Conservation (phyloP, 2,797 vertebrate genomes). For the Melanogrammus aeglefinus region DNA sequence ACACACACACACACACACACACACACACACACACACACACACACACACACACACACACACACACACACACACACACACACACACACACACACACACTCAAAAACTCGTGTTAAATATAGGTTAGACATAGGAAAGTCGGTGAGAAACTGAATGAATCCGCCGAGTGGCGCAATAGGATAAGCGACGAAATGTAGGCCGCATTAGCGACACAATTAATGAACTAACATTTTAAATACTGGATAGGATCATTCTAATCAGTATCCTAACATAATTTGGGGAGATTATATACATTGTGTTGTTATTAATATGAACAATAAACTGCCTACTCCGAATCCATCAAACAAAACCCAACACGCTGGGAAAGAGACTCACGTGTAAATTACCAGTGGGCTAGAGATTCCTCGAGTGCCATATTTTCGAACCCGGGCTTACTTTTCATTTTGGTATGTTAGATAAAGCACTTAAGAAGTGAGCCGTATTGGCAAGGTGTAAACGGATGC, state of each 20-base stretch:
- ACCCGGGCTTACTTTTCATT: not conserved
- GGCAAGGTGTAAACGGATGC: not conserved
- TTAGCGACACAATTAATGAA: not conserved
- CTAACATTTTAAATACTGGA: not conserved
- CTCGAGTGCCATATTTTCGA: not conserved
- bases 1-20: too few species aligned
- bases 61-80: conserved; percentile 1
- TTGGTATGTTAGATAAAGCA: not conserved
- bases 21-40: not conserved
- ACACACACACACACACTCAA: not conserved
- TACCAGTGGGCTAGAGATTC: not conserved
- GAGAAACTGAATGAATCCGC: conserved; percentile 50
- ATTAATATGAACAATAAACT: not conserved
- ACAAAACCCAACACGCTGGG: not conserved
- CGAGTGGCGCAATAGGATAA: conserved; percentile 78
- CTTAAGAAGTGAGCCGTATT: not conserved
- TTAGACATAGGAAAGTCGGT: not conserved
- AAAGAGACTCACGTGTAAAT: not conserved
- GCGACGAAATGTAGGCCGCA: conserved; percentile 34
- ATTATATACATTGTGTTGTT: not conserved
- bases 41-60: conserved; percentile 6
- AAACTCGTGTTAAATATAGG: not conserved
- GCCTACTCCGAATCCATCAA: not conserved
- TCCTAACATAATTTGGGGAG: not conserved
- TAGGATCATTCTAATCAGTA: not conserved